phyloP scores from a whole-genome alignment of 2,888 invertebrate genomes.

The Amphipyra tragopoginis region DNA sequence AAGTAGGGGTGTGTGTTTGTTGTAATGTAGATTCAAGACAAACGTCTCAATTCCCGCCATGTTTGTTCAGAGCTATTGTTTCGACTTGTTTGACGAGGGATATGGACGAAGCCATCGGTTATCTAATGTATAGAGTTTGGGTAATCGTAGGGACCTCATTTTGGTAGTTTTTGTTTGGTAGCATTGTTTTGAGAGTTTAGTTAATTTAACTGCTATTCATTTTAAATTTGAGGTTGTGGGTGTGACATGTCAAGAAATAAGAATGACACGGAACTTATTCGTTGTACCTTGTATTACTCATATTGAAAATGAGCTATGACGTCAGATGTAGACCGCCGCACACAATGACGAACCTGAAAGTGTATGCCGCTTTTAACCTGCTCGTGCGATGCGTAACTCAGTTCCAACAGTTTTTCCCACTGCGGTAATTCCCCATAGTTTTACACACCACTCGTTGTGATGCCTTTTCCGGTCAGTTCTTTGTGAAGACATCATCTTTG shows the following conservation, averaged over 20 bases:
- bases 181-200: slow-evolving; percentile 5
- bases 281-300: no score
- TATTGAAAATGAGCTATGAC: no score
- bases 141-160: slow-evolving; percentile 39
- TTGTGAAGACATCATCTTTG: no score
- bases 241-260: neutral
- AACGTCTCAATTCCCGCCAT: slow-evolving; percentile 73
- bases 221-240: slow-evolving; percentile 2
- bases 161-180: slow-evolving; percentile 42
- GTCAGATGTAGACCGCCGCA: no score
- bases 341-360: no score
- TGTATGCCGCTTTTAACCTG: no score
- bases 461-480: no score
- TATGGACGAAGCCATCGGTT: slow-evolving; percentile 47
- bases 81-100: slow-evolving; percentile 59
- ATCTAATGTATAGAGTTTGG: slow-evolving; percentile 55
- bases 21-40: slow-evolving; percentile 72
- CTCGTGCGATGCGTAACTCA: no score
- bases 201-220: slow-evolving; percentile 25
- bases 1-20: slow-evolving; percentile 56
- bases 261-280: no score
- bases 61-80: slow-evolving; percentile 62
- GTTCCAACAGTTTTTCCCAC: no score
- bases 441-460: no score
- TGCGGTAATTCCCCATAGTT: no score